These are phyloP conservation scores for Folsomia candida DNA, from an alignment of 2,888 invertebrate species.

Conservation along the genomic window DNA sequence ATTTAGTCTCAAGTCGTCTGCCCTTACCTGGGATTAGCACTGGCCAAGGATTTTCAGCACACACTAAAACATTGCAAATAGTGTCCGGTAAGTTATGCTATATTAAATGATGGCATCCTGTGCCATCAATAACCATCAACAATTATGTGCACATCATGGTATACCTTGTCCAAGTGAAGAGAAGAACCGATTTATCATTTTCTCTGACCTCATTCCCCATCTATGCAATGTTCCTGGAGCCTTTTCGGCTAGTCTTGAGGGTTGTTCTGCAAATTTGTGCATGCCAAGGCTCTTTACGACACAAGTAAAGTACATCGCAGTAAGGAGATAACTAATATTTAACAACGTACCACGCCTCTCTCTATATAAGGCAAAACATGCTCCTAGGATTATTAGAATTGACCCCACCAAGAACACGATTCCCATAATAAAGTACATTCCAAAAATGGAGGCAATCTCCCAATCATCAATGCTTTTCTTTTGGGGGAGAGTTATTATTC, in stretches of 20 bases:
- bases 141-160: neutral
- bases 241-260: neutral
- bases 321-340: too few relatives aligned
- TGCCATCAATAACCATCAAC: too few relatives aligned
- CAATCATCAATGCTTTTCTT: constrained; percentile 67
- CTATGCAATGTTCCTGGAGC: constrained; percentile 14
- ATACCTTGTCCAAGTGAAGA: constrained; percentile 23
- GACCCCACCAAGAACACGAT: constrained; percentile 63
- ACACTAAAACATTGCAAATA: constrained; percentile 35
- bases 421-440: constrained; percentile 52
- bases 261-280: neutral
- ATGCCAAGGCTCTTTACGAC: neutral
- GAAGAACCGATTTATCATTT: constrained; percentile 26
- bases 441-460: constrained; percentile 64
- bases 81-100: neutral
- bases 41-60: constrained; percentile 39
- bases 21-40: too few relatives aligned
- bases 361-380: constrained; percentile 1
- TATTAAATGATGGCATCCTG: neutral
- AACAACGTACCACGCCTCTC: neutral
- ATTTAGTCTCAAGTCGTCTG: too few relatives aligned
- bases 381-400: constrained; percentile 26
- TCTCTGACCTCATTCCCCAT: constrained; percentile 27
- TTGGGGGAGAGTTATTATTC: constrained; percentile 57
- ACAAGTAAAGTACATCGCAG: neutral